phyloP scores from a whole-genome alignment of 2,113 vertebrate species.

The Rhinogobius similis region DNA sequence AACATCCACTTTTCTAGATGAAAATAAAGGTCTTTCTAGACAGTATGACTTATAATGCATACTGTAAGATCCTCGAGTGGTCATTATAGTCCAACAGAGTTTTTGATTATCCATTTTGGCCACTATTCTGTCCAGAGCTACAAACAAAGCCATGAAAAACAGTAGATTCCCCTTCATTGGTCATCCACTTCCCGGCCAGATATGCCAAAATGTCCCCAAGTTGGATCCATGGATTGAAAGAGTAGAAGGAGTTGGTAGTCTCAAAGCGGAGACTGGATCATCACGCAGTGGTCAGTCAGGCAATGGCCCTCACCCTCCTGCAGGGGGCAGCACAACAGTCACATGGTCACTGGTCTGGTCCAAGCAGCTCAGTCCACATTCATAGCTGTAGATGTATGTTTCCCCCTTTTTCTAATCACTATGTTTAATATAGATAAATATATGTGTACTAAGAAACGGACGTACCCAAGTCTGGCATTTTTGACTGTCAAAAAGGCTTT shows the following conservation, averaged over 20 bases:
- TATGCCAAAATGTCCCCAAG: slow-evolving; percentile 49
- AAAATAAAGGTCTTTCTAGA: slow-evolving; percentile 73
- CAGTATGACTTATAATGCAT: slow-evolving; percentile 29
- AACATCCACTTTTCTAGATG: slow-evolving; percentile 74
- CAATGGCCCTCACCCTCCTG: slow-evolving; percentile 65
- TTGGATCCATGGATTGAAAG: slow-evolving; percentile 37
- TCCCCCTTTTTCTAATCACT: slow-evolving; percentile 40
- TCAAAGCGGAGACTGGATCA: slow-evolving; percentile 27
- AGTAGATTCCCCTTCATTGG: slow-evolving; percentile 28
- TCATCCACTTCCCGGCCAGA: slow-evolving; percentile 33
- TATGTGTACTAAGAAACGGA: slow-evolving; percentile 59
- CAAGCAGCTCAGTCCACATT: slow-evolving; percentile 72
- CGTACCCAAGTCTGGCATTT: slow-evolving; percentile 76
- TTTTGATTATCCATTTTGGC: slow-evolving; percentile 29
- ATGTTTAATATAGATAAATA: slow-evolving; percentile 54
- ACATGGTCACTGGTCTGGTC: slow-evolving; percentile 55
- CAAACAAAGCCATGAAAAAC: slow-evolving; percentile 39
- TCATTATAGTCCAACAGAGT: slow-evolving; percentile 59
- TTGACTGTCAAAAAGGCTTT: slow-evolving; percentile 37
- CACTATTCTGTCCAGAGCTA: slow-evolving; percentile 22
- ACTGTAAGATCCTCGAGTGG: slow-evolving; percentile 35
- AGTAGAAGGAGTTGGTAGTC: slow-evolving; percentile 28
- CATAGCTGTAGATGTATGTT: slow-evolving; percentile 68
- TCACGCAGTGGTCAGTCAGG: slow-evolving; percentile 56
- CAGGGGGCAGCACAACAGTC: slow-evolving; percentile 68